Evolutionary conservation across 2,797 vertebrate species (phyloP).

Genomic region (Ptychadena robeensis): DNA sequence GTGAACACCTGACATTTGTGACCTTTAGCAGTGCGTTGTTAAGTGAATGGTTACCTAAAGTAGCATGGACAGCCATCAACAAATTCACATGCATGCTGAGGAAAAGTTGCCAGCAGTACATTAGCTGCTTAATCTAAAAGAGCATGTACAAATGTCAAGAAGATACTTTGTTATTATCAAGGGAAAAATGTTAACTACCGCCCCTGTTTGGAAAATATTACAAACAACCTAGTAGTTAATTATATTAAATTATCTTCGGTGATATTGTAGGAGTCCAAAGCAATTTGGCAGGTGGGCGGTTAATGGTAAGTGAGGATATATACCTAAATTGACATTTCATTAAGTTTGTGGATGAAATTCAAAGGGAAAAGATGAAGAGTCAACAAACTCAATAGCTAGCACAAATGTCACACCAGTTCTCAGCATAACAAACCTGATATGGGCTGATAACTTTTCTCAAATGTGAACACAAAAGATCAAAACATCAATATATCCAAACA

Average conservation of each 20-base stretch:
- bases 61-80: slow-evolving; percentile 46
- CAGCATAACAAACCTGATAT: no score
- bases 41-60: slow-evolving; percentile 36
- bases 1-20: slow-evolving; percentile 36
- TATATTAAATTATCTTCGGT: not conserved
- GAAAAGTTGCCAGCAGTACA: slow-evolving; percentile 33
- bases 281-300: not conserved
- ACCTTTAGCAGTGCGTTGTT: slow-evolving; percentile 34
- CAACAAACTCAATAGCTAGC: slow-evolving; percentile 1
- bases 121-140: slow-evolving; percentile 36
- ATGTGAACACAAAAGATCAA: no score
- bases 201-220: slow-evolving; percentile 16
- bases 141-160: slow-evolving; percentile 39
- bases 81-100: slow-evolving; percentile 18
- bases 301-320: not conserved
- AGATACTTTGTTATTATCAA: slow-evolving; percentile 25
- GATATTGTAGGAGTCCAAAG: not conserved
- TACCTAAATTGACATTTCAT: not conserved
- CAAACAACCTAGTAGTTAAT: not conserved
- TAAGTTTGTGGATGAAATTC: not conserved
- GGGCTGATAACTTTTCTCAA: no score
- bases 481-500: no score
- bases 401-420: not conserved
- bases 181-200: slow-evolving; percentile 22
- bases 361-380: not conserved